Conservation (phyloP, 2,888 invertebrate species). For the Fragum sueziense region DNA sequence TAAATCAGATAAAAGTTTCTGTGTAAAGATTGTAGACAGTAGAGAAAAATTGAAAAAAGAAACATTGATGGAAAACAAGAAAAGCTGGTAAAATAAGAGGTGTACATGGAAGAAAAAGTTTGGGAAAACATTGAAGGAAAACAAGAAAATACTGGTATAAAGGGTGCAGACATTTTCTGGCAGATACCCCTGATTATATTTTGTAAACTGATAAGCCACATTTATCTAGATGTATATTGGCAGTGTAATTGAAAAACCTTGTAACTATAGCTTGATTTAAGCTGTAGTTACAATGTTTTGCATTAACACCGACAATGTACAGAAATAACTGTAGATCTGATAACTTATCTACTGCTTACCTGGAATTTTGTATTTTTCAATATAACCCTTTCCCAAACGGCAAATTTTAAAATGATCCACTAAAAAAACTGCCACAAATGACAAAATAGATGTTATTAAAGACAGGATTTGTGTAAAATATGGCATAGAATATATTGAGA, state of each 20-base stretch:
- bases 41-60: background rate
- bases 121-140: background rate
- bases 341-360: background rate
- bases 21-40: too few species aligned
- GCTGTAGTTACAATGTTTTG: too few species aligned
- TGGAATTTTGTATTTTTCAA: background rate
- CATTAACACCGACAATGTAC: too few species aligned
- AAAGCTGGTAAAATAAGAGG: background rate
- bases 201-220: constrained; percentile 18
- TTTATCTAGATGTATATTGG: constrained; percentile 4
- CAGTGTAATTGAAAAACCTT: too few species aligned
- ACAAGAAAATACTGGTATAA: background rate
- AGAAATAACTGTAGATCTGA: constrained; percentile 7
- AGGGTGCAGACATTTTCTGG: constrained; percentile 17
- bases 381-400: background rate
- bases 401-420: too few species aligned
- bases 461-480: too few species aligned
- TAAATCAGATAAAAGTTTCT: too few species aligned
- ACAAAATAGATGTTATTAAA: too few species aligned
- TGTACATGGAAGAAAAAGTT: background rate
- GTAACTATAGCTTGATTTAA: too few species aligned
- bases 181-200: constrained; percentile 11
- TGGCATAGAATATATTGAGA: too few species aligned
- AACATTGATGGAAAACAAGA: background rate
- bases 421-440: too few species aligned